These are phyloP conservation scores for Gavia stellata DNA, from an alignment of 2,113 vertebrate species.

Conservation along the genomic window DNA sequence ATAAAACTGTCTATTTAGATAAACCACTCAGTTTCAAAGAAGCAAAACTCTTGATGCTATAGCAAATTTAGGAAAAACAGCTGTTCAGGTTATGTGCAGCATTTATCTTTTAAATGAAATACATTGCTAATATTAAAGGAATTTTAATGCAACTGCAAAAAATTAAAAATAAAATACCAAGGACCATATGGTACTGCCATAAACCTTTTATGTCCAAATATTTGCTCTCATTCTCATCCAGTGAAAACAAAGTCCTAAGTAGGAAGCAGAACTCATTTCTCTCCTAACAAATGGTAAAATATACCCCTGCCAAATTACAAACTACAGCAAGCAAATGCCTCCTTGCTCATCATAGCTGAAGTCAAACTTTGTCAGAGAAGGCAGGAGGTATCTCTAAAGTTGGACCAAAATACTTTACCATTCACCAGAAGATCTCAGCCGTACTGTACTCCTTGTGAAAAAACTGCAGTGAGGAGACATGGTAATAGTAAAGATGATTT, in stretches of 20 bases:
- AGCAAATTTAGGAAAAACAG: conserved; percentile 14
- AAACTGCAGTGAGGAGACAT: neutral
- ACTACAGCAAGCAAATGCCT: neutral
- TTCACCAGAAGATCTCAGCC: neutral
- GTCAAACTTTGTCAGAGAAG: neutral
- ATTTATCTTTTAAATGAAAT: conserved; percentile 45
- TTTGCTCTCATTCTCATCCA: conserved; percentile 52
- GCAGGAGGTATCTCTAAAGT: neutral
- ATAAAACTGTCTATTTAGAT: neutral
- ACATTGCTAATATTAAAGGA: conserved; percentile 36
- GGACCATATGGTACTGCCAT: conserved; percentile 54
- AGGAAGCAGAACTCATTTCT: conserved; percentile 45
- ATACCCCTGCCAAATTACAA: conserved; percentile 1
- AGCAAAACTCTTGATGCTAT: neutral
- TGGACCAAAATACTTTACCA: neutral
- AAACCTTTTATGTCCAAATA: conserved; percentile 61
- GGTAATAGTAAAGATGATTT: neutral
- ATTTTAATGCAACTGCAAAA: conserved; percentile 50
- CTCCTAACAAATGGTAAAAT: conserved; percentile 13
- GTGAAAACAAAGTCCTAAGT: conserved; percentile 45
- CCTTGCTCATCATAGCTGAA: neutral
- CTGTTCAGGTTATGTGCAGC: neutral
- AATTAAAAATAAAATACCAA: conserved; percentile 50
- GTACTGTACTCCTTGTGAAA: neutral
- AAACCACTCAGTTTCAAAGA: neutral